Evolutionary conservation across 2,888 invertebrate genomes (phyloP), one percentile per base, ranked within the genome.

Genomic region (Sphaerophoria taeniata): DNA sequence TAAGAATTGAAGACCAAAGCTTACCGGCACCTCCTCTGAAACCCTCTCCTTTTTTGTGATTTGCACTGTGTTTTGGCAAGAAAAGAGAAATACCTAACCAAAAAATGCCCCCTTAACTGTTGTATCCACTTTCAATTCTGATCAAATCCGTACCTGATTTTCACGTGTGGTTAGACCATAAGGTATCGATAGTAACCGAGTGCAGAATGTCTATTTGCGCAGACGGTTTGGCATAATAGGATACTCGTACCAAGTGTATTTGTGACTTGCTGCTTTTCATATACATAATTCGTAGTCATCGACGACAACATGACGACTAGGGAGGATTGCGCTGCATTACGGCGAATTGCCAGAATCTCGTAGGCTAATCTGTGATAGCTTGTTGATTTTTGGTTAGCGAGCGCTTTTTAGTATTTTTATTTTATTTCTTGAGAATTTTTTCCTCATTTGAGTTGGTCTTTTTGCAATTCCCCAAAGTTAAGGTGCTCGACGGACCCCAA

Each of bases 401-500:
- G 80, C 72, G 72, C 55, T 36, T 82, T 63, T 49, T 49, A 12
- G 24, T 43, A 43, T 11, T 65, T 34, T 34, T 14, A 39, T 43
- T 31, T 39, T 67, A 63, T 84, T 79, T 84, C 76, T 65, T 56
- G 60, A 51, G 60, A 75, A 75, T 65, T 79, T 67, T 75, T 73
- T 72, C 45, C 43, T 67, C 43, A 45, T 75, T 67, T 45, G 58
- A 53, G 56, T 51, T 76, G 74, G 65, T 55, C 72, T 63, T 84
- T 75, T 72, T 80, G 72, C 75, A 81, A 63, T 87, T 87, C 87
- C 70, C 80, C 80, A 85, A 86, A 87, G 87, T 87, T 56, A 67
- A 80, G 24, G 67, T 84, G 78, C 33, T 87, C 75, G 75, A 43
- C 87, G 89, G 91, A 91, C 91, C 91, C 91, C 91, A 91, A 91